Base-by-base conservation (phyloP, 64 coral and sea anemone genomes). In the Trachythela sp. region DNA sequence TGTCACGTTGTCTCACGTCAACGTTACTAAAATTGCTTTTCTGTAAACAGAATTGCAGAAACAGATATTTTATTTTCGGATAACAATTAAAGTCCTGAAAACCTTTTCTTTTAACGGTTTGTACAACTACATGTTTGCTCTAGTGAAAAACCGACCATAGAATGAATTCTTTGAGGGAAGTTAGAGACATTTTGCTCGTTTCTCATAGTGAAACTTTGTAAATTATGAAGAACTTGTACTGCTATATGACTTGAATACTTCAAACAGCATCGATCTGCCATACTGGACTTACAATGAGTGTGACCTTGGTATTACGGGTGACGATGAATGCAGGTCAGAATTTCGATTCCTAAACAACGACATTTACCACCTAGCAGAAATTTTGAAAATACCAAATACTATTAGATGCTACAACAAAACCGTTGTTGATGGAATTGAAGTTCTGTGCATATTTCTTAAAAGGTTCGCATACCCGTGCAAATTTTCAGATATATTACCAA, bases 391-490 rank as follows among this genome's bases (percentile, higher is more conserved):
- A 32, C 64, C 64, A 26, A 32, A 70, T 26, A n/a, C 4, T 6
- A 9, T 70, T 5, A 5, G 8, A 70, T 70, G 64, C 24, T 22
- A 22, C 7, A 70, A 70, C 24, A 22, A 22, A 8, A 26, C 24
- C 24, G 18, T 22, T n/a, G 64, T 70, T 22, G 64, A 70, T n/a
- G 20, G 64, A 22, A 32, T 26, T 7, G 64, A 70, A 11, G 64
- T 22, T 8, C 20, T 70, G 9, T 70, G 64, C 24, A 70, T 70
- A 7, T 26, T 70, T 22, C 24, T 70, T 7, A 70, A 70, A 32
- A 8, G 68, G 9, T 72, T 90, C 52, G 75, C 88, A 54, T 90
- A 84, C 76, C 75, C 88, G 38, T 90, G 88, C 48, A 90, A 75
- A 90, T 90, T 84, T 84, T 27, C 39, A 49, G 75, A 90, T 90